phyloP scores from a whole-genome alignment of 2,113 vertebrate genomes.

The Paedocypris sp. region DNA sequence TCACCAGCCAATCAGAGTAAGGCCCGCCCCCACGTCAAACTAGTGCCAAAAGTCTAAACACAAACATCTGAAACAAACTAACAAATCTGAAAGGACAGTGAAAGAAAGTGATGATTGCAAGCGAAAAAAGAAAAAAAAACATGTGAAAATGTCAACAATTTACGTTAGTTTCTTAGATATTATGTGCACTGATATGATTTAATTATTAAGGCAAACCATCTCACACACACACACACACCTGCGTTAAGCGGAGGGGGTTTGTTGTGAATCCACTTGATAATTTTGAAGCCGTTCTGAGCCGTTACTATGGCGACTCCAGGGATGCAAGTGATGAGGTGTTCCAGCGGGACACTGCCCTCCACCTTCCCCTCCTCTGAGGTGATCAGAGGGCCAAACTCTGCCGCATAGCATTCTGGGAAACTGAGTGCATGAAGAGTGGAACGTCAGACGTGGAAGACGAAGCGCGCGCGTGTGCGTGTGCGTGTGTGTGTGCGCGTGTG shows the following conservation, averaged over 20 bases:
- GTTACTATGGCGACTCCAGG: slow-evolving; percentile 86
- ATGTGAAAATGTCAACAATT: too few species aligned
- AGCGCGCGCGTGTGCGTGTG: neutral
- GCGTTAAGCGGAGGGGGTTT: slow-evolving; percentile 80
- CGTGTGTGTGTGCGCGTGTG: neutral
- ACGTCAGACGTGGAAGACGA: neutral
- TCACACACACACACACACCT: slow-evolving; percentile 52
- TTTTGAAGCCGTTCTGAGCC: slow-evolving; percentile 90
- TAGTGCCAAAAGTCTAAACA: too few species aligned
- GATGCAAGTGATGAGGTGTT: slow-evolving; percentile 89
- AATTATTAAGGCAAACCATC: neutral
- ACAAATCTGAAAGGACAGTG: too few species aligned
- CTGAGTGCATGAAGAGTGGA: slow-evolving; percentile 47
- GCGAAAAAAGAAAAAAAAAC: too few species aligned
- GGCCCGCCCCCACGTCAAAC: too few species aligned
- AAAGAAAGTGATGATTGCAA: too few species aligned
- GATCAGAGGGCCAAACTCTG: slow-evolving; percentile 71
- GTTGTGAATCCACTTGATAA: slow-evolving; percentile 97
- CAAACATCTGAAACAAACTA: too few species aligned
- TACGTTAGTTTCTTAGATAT: too few species aligned
- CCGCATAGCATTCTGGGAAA: slow-evolving; percentile 88
- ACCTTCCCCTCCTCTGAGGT: slow-evolving; percentile 65
- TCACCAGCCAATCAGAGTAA: too few species aligned
- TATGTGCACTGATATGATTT: too few species aligned
- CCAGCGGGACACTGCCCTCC: slow-evolving; percentile 75